Base-by-base conservation (phyloP, 2,797 vertebrate species). In the Onychomys arenicola region DNA sequence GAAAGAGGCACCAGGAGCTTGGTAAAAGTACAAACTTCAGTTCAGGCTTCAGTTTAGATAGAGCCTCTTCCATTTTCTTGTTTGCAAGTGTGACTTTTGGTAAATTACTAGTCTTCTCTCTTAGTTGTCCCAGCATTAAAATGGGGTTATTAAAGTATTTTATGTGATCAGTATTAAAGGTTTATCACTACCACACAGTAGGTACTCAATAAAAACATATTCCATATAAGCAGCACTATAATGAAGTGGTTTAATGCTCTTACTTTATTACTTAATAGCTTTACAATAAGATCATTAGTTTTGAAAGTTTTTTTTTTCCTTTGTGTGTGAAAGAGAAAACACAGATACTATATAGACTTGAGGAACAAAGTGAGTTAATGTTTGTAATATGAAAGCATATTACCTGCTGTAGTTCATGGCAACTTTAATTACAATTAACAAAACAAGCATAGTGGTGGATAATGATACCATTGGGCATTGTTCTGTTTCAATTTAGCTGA, bases 211-310 rank as follows among this genome's bases (percentile, higher is more conserved):
- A 91, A 93, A 93, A 71, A 32, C 43, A 21, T 32, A 2, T 34
- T 61, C 43, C 89, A 67, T 52, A 61, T 73, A 77, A 73, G 67
- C 73, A 11, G 25, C 43, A 25, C 2, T 67, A 40, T 37, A 89
- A 65, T 55, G 3, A 13, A 92, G 29, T 43, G 27, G 11, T 55
- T 84, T 61, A 55, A 1, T 65, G 14, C 67, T 61, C 29, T 93
- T 77, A 21, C 43, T 89, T 89, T 82, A 77, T 95, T 96, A 77
- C 9, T 94, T 86, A 85, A 57, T 91, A 49, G 19, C 10, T 92
- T 94, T 89, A 71, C 75, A 49, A 77, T 59, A 59, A 89, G 34
- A 75, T 43, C 4, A 34, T 71, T 85, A 9, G 8, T 78, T 40
- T n/a, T 71, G 11, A 71, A 52, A 69, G 32, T 32, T 14, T 17